phyloP scores from a whole-genome alignment of 2,797 vertebrate species.

The Eidolon dupreanum region DNA sequence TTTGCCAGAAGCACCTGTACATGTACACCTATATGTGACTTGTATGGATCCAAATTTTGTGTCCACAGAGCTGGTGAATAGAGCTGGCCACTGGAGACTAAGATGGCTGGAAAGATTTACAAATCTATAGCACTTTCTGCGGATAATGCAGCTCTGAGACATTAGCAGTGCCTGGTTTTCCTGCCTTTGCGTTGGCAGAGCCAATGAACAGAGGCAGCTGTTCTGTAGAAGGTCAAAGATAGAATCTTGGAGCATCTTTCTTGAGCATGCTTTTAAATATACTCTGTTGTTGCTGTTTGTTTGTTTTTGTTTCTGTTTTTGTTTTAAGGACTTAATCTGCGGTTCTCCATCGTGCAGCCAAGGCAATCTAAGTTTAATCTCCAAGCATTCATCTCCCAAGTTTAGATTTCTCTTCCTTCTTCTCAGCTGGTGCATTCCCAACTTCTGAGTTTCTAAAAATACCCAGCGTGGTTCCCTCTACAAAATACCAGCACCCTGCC shows the following conservation, averaged over 20 bases:
- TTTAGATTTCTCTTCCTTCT: slow-evolving; percentile 74
- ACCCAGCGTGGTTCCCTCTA: slow-evolving; percentile 76
- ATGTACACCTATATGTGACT: neutral
- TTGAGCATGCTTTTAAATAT: slow-evolving; percentile 33
- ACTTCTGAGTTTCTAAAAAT: slow-evolving; percentile 83
- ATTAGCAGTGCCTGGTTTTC: neutral
- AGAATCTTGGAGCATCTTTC: slow-evolving; percentile 1
- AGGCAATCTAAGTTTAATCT: slow-evolving; percentile 79
- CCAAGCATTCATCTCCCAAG: slow-evolving; percentile 65
- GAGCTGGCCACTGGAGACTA: neutral
- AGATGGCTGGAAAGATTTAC: neutral
- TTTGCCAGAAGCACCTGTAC: neutral
- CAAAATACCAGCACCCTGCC: slow-evolving; percentile 81
- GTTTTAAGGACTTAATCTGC: slow-evolving; percentile 62
- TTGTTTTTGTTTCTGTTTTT: slow-evolving; percentile 65
- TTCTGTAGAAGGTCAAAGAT: neutral
- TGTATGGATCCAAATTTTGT: neutral
- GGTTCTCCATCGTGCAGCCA: slow-evolving; percentile 61
- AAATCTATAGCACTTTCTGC: neutral
- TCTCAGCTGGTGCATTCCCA: slow-evolving; percentile 75
- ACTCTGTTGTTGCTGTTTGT: slow-evolving; percentile 38
- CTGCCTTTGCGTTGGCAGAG: neutral
- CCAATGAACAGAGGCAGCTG: neutral
- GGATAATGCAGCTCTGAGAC: neutral
- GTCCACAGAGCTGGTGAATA: neutral